A percentile compares a stretch with the other conserved stretches of the same genome.
Evolutionary conservation across 2,113 vertebrate species (phyloP).

Genomic region (Herpetotheres cachinnans): DNA sequence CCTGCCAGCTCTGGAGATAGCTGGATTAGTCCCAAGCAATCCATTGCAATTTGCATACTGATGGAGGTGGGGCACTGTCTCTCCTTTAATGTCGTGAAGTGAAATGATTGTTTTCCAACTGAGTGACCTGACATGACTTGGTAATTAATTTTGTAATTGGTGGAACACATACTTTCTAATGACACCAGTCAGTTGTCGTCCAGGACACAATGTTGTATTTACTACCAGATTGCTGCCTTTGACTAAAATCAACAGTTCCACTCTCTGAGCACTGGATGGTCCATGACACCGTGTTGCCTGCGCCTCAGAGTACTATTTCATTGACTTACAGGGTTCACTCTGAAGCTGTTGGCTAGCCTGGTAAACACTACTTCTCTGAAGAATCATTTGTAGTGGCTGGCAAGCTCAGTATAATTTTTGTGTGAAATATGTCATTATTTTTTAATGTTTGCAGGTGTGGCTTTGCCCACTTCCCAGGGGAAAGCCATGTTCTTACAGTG

Average conservation of each 20-base stretch:
- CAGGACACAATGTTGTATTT: neutral
- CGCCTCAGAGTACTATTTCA: neutral
- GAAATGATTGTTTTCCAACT: constrained; percentile 58
- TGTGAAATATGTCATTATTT: neutral
- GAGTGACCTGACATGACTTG: constrained; percentile 15
- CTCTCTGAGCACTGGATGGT: neutral
- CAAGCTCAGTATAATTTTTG: neutral
- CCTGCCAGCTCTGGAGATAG: constrained; percentile 8
- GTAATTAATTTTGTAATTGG: constrained; percentile 47
- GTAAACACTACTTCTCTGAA: neutral
- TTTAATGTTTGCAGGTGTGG: neutral
- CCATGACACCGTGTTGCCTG: neutral
- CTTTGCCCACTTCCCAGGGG: neutral
- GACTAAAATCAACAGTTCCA: neutral
- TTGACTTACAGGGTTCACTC: neutral
- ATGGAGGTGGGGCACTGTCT: neutral
- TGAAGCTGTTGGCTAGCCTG: neutral
- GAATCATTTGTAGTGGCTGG: neutral
- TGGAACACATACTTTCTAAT: constrained; percentile 4
- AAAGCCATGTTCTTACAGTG: neutral
- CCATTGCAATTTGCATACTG: constrained; percentile 28
- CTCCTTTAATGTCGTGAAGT: neutral
- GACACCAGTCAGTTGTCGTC: neutral
- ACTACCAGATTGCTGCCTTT: neutral
- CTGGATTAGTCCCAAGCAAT: neutral